Base-by-base conservation (phyloP, 2,888 invertebrate genomes). In the Dolichomitus sp. region DNA sequence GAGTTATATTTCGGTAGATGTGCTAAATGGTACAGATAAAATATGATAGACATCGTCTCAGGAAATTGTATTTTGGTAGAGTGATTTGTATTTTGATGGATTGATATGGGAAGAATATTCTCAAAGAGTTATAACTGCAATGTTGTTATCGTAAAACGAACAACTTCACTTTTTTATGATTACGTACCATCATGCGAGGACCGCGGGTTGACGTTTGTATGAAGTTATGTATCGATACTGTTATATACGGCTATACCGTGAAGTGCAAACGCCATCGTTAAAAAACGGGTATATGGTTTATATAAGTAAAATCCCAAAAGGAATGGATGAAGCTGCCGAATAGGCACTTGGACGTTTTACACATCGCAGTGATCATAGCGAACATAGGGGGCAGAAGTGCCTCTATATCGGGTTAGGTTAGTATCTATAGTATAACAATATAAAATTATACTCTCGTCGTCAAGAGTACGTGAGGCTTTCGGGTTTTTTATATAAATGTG, bases 311-410 rank as follows among this genome's bases (percentile, higher is more conserved):
- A 11, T 42, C 45, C 42, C 37, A 45, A 59, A 30, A 45, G 42
- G 33, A 5, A 23, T 52, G 52, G 27, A 70, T 54, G 66, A 11
- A 54, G n/a, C 48, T 48, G 57, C 23, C 33, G 23, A 68, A 68
- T 76, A 45, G 66, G 42, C 45, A 45, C 59, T 72, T 45, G 59
- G 12, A 7, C 12, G 30, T 33, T 72, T 72, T 59, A 45, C 59
- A 33, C 72, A 23, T 11, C 1, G 54, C 54, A 42, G 70, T 45
- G 70, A 57, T 57, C 70, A 42, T 27, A 19, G 30, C 59, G n/a
- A 27, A 12, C 42, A 1, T 23, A 12, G 19, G 19, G 4, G 12
- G 42, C 11, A 11, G 12, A 45, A 65, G 42, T 65, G 3, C 40
- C 40, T 40, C 12, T 23, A 40, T 42, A 63, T 63, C 37, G n/a